Base-by-base conservation (phyloP, 2,888 invertebrate genomes). In the Nowickia ferox region DNA sequence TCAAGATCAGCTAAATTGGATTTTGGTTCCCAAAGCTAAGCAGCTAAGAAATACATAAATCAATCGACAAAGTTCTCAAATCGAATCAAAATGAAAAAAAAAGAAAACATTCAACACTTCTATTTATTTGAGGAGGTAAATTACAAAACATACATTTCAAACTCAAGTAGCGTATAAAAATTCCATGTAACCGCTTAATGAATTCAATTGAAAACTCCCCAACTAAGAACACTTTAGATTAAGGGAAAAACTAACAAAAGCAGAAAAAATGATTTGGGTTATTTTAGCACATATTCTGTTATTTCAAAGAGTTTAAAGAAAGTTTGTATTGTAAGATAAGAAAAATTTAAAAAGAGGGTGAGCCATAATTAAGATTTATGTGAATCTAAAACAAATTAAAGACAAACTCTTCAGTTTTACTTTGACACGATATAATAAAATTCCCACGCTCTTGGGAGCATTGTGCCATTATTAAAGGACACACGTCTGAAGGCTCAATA, bases 401-500 rank as follows among this genome's bases (percentile, higher is more conserved):
- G n/a, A 55, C 1, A 22, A 55, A 2, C 0, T 9, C 5, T 46
- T 22, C 30, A 65, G 3, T 6, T 17, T 19, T 19, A 15, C 44
- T 65, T 15, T 22, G 40, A n/a, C 17, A n/a, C 40, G 17, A 1
- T 3, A 13, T 3, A 59, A 40, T 2, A 4, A 17, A 42, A 17
- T 84, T 84, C 74, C 55, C 78, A 78, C 69, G 55, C 2, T 78
- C 30, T 53, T 30, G 30, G 1, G 1, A 42, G 9, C 22, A 8
- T 61, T 40, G 2, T 0, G 2, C 1, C n/a, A 59, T 38, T 38
- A 5, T 46, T 4, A 17, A 65, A 65, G 9, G 55, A 71, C 55
- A 71, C 76, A 65, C 65, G 55, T 65, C 57, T 40, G 11, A 53
- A 68, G 66, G 66, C 53, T 78, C 68, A 55, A 53, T n/a, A 74